Evolutionary conservation across 2,888 invertebrate species (phyloP).

Genomic region (Cloeon dipterum): DNA sequence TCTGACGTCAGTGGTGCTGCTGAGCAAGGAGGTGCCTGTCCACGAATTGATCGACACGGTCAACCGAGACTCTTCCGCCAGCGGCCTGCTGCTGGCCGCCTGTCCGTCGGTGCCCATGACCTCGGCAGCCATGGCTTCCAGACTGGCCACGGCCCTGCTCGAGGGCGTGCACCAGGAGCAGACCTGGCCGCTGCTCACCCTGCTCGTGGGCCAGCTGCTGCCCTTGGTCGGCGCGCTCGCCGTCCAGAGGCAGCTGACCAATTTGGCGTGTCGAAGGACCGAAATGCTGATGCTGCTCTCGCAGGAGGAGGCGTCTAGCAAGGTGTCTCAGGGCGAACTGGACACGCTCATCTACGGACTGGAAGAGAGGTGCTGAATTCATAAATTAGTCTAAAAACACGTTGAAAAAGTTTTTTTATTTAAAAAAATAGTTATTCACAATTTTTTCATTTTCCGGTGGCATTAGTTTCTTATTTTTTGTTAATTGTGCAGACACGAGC

Average conservation of each 20-base stretch:
- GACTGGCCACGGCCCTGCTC: constrained; percentile 27
- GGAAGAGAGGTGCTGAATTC: constrained; percentile 10
- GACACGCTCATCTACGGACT: constrained; percentile 29
- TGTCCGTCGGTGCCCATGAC: no score
- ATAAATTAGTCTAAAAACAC: constrained; percentile 5
- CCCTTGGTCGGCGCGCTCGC: constrained; percentile 38
- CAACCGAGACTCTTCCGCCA: constrained; percentile 37
- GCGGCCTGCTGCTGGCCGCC: constrained; percentile 46
- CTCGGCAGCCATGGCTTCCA: constrained; percentile 35
- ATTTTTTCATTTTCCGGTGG: constrained; percentile 6
- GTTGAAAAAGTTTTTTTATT: no score
- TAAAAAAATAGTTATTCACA: constrained; percentile 29
- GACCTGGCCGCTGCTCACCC: constrained; percentile 41
- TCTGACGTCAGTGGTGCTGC: constrained; percentile 36
- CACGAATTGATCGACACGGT: constrained; percentile 34
- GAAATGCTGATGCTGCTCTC: constrained; percentile 33
- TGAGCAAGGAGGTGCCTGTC: constrained; percentile 40
- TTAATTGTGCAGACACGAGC: constrained; percentile 24
- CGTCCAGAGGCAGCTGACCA: constrained; percentile 40
- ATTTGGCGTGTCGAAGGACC: constrained; percentile 40
- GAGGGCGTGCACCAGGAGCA: constrained; percentile 43
- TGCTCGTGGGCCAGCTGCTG: constrained; percentile 37
- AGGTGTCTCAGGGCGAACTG: constrained; percentile 44
- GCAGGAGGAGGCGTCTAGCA: constrained; percentile 30
- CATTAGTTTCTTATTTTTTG: constrained; percentile 4